Base-by-base conservation (phyloP, 1,140 invertebrate species). In the Aphelinus atriplicis region DNA sequence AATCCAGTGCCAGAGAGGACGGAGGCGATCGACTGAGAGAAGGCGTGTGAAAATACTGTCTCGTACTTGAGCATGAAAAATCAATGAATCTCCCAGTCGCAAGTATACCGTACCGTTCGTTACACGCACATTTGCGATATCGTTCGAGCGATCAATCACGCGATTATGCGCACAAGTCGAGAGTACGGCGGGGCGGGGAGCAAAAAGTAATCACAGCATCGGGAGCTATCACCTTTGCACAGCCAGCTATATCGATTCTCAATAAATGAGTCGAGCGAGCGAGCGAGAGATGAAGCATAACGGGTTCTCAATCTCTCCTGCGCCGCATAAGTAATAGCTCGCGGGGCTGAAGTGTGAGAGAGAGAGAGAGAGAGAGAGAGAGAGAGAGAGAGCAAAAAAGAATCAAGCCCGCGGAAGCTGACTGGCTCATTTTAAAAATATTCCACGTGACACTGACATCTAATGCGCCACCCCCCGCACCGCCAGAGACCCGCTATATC, bases 361-460 rank as follows among this genome's bases (percentile, higher is more conserved):
- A 26, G 26, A 26, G 26, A 26, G 26, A 26, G 26, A 26, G 26
- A 26, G 26, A 26, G 26, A 26, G 26, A 26, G 26, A 26, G 26
- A 26, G 26, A 26, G 58, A 68, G 58, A 55, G 47, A 26, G 26
- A 26, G 26, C 26, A 26, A 26, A 26, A 26, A 26, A 26, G 26
- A 26, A 26, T 26, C 26, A 5, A 5, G 4, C 4, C 51, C 51
- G 51, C 51, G 51, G 9, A 9, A 4, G 51, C 51, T 4, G 4
- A 9, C 51, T 5, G 4, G 53, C 65, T 67, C 56, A 48, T 61
- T 70, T 70, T 58, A 70, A 70, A 70, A 70, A 70, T 70, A 61
- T 70, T 46, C 58, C 67, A 70, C 67, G 67, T 70, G 67, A 61
- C 61, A 70, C 67, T 70, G 67, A 70, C 67, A 71, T 63, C 69